phyloP scores from a whole-genome alignment of 2,888 invertebrate species.

The Chydorus sphaericus region DNA sequence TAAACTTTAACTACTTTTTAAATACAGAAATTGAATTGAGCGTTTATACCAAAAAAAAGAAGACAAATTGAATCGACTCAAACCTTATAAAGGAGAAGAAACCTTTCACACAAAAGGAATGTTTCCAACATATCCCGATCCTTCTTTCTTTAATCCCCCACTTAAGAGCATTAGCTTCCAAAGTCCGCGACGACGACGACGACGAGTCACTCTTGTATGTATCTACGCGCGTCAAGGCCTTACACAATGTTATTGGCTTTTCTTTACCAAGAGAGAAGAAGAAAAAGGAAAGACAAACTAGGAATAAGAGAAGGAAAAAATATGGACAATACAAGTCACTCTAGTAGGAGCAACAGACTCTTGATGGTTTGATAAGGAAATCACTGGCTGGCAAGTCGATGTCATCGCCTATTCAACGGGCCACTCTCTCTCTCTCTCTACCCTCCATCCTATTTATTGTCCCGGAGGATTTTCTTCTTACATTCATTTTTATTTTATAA shows the following conservation, averaged over 20 bases:
- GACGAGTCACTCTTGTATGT: conserved; percentile 6
- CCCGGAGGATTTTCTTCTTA: background rate
- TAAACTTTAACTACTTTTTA: too few relatives aligned
- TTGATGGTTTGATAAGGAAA: background rate
- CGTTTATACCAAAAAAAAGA: too few relatives aligned
- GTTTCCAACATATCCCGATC: background rate
- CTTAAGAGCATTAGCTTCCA: background rate
- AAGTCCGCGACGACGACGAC: too few relatives aligned
- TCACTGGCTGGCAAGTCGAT: background rate
- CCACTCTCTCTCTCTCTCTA: background rate
- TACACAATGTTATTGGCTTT: conserved; percentile 2
- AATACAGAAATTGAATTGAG: too few relatives aligned
- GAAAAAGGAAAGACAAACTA: too few relatives aligned
- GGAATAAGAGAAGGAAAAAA: background rate
- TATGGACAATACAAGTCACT: background rate
- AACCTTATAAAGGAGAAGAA: background rate
- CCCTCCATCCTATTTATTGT: background rate
- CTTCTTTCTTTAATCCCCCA: background rate
- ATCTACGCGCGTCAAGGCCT: background rate
- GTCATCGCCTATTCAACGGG: conserved; percentile 3
- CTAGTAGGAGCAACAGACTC: background rate
- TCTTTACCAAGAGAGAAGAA: background rate
- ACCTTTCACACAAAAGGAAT: background rate
- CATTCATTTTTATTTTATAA: background rate
- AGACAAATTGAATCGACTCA: too few relatives aligned